These are phyloP conservation scores for Okamejei kenojei DNA, from an alignment of 2,797 vertebrate species.

Conservation along the genomic window DNA sequence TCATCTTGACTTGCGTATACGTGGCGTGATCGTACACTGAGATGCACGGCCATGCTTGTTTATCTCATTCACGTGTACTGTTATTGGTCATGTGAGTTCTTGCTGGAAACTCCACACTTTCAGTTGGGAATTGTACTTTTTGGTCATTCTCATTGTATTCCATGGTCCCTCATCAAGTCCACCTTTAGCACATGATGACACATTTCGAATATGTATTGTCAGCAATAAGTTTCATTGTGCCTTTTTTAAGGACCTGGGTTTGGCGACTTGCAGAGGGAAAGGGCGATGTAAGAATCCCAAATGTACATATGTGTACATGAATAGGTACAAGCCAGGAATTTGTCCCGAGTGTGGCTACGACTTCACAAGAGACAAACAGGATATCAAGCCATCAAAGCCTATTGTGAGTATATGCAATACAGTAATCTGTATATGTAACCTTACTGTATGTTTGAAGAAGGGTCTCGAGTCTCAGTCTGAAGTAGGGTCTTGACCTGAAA, in stretches of 20 bases:
- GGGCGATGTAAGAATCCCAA: constrained; percentile 88
- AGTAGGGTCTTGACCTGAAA: too few species aligned
- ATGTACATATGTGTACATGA: constrained; percentile 89
- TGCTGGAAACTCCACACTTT: not conserved
- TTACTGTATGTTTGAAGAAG: too few species aligned
- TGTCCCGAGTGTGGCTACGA: constrained; percentile 88
- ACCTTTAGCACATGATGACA: not conserved
- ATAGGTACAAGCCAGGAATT: constrained; percentile 84
- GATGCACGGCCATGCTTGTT: too few species aligned
- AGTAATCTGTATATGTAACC: too few species aligned
- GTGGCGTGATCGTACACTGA: not conserved
- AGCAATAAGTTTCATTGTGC: not conserved
- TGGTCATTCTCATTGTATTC: constrained; percentile 11
- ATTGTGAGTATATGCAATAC: constrained; percentile 48
- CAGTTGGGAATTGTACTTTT: not conserved
- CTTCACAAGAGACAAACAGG: constrained; percentile 66
- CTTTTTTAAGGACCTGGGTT: constrained; percentile 75
- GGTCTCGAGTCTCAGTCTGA: too few species aligned
- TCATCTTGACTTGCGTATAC: not conserved
- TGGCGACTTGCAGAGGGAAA: constrained; percentile 86
- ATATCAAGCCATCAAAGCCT: constrained; percentile 53
- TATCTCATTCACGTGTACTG: too few species aligned
- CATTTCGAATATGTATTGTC: not conserved
- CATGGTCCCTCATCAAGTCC: not conserved
- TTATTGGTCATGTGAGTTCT: not conserved